phyloP scores from a whole-genome alignment of 2,113 vertebrate species.

The Pao palembangensis region DNA sequence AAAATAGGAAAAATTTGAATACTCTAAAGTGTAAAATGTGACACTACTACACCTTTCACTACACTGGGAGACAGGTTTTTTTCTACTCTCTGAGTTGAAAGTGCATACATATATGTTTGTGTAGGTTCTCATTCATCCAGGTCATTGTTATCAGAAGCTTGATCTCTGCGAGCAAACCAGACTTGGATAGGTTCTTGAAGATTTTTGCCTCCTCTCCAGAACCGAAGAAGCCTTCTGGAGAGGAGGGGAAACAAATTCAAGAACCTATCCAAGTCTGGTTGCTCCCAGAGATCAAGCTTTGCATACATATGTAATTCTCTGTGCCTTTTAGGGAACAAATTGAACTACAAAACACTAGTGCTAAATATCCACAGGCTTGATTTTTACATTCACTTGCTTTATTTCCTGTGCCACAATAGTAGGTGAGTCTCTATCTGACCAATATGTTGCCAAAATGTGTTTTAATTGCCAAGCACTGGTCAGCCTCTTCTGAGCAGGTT shows the following conservation, averaged over 20 bases:
- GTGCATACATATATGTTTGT: not conserved
- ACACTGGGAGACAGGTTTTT: too few relatives aligned
- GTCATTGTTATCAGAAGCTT: too few relatives aligned
- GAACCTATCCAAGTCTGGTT: not conserved
- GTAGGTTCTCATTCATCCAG: not conserved
- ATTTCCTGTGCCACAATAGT: conserved; percentile 13
- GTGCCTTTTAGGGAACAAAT: conserved; percentile 71
- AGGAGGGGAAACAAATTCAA: too few relatives aligned
- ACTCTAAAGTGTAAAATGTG: conserved; percentile 21
- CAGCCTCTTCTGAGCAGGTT: conserved; percentile 16
- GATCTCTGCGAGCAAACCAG: too few relatives aligned
- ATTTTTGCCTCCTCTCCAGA: too few relatives aligned
- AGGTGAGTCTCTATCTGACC: conserved; percentile 17
- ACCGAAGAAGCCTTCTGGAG: too few relatives aligned
- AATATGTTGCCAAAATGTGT: not conserved
- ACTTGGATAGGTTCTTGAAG: too few relatives aligned
- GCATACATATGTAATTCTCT: conserved; percentile 43
- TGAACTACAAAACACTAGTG: conserved; percentile 45
- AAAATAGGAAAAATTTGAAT: conserved; percentile 7
- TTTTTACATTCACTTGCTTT: conserved; percentile 19
- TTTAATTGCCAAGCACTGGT: conserved; percentile 2
- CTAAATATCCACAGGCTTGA: conserved; percentile 25
- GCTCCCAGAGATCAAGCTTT: conserved; percentile 26
- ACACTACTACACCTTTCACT: conserved; percentile 27
- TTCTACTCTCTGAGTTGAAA: too few relatives aligned